Conservation (phyloP, 2,113 vertebrate species). For the Xiphophorus couchianus region DNA sequence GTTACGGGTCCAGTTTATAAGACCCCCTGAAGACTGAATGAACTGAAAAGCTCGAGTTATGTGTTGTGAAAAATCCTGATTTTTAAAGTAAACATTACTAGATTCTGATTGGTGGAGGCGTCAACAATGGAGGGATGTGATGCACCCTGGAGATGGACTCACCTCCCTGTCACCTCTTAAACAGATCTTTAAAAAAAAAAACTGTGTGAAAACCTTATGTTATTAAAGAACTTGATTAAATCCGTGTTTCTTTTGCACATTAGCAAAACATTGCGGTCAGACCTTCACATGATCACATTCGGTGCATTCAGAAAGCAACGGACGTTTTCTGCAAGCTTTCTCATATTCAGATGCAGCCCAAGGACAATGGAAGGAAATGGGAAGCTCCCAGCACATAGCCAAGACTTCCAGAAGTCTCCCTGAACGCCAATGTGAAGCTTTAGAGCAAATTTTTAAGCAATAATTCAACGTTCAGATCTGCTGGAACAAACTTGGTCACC, state of each 20-base stretch:
- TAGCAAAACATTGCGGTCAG: neutral
- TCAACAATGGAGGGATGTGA: constrained; percentile 20
- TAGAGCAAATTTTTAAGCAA: constrained; percentile 1
- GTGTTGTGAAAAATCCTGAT: neutral
- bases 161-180: neutral
- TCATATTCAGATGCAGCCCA: constrained; percentile 35
- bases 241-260: neutral
- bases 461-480: constrained; percentile 16
- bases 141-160: neutral
- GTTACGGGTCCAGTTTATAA: neutral
- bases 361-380: constrained; percentile 77
- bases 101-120: neutral
- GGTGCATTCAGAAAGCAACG: neutral
- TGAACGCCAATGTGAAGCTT: constrained; percentile 21
- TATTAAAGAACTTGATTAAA: neutral
- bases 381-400: constrained; percentile 50
- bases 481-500: constrained; percentile 16
- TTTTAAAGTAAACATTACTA: neutral
- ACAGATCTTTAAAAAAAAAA: neutral
- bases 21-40: neutral
- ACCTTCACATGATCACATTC: neutral
- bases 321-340: constrained; percentile 25
- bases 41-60: neutral
- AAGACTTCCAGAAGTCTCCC: constrained; percentile 61
- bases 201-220: neutral